Percentiles rank a stretch among this genome's conserved stretches.
phyloP scores from a whole-genome alignment of 2,113 vertebrate species.

The Cottus gobio region DNA sequence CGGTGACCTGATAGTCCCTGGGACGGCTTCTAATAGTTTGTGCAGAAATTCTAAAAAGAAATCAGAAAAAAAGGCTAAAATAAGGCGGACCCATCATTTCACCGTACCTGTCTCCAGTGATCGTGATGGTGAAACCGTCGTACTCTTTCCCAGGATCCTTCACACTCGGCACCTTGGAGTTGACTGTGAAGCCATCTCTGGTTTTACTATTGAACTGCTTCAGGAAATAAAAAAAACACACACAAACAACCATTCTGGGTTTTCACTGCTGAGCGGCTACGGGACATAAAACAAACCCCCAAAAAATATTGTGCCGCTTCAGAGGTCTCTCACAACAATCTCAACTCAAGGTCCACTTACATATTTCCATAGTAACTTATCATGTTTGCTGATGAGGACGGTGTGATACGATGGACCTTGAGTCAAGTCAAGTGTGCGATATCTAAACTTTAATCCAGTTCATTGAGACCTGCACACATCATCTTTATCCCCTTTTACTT shows the following conservation, averaged over 20 bases:
- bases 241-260: conserved; percentile 25
- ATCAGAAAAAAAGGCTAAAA: background rate
- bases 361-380: no score
- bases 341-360: no score
- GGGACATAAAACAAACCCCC: background rate
- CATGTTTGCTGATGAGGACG: no score
- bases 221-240: conserved; percentile 70
- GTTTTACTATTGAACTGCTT: conserved; percentile 99
- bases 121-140: conserved; percentile 97
- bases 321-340: background rate
- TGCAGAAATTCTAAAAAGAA: no score
- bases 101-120: conserved; percentile 92
- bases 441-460: background rate
- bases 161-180: conserved; percentile 96
- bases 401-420: background rate
- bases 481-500: background rate
- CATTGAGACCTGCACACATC: background rate
- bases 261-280: conserved; percentile 16
- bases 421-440: background rate
- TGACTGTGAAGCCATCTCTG: conserved; percentile 97
- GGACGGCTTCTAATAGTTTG: no score
- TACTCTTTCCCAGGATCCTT: conserved; percentile 94
- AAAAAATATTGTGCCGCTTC: background rate
- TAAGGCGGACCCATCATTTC: background rate
- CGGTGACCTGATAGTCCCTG: no score